Evolutionary conservation across 1,140 invertebrate species (phyloP), one percentile per base, ranked within the genome.

Genomic region (Uloborus diversus): DNA sequence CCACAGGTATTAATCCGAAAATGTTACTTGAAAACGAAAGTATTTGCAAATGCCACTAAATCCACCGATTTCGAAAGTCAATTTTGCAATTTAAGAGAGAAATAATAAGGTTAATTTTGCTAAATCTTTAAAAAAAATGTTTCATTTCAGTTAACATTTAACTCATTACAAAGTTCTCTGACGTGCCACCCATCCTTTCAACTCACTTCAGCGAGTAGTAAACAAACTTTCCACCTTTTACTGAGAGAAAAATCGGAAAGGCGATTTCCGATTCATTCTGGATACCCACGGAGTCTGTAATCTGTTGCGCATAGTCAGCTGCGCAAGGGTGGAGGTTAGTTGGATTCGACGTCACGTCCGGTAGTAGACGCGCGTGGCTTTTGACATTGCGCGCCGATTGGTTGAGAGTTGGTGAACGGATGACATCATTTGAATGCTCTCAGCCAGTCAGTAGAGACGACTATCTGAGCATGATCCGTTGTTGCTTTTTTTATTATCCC

Each of bases 281-380:
- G 59, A 28, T 56, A 78, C 73, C 64, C 35, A 35, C 14, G 5
- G 11, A 56, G 35, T 64, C n/a, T 56, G 32, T 35, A 33, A 78
- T 65, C 62, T 78, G 73, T 78, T 78, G 73, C 73, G 73, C 73
- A 78, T n/a, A 20, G 32, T 23, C 61, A 78, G 42, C 62, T 66
- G 73, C 73, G 73, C 73, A 78, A 78, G 73, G 73, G 73, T 59
- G 73, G 73, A 78, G 73, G 73, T 61, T 78, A 56, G 51, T 42
- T 42, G 62, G 23, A 33, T 20, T 7, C 51, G 51, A 78, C 73
- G 73, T 78, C 73, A 78, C 56, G 66, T 78, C 73, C 73, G 73
- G 73, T 51, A 37, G 37, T 56, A 78, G 66, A 30, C 61, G 73
- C 42, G 42, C 62, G 32, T 37, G 71, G 71, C 25, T 47, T 32